Evolutionary conservation across 2,888 invertebrate species (phyloP), one percentile per base, ranked within the genome.

Genomic region (Timandra comae): DNA sequence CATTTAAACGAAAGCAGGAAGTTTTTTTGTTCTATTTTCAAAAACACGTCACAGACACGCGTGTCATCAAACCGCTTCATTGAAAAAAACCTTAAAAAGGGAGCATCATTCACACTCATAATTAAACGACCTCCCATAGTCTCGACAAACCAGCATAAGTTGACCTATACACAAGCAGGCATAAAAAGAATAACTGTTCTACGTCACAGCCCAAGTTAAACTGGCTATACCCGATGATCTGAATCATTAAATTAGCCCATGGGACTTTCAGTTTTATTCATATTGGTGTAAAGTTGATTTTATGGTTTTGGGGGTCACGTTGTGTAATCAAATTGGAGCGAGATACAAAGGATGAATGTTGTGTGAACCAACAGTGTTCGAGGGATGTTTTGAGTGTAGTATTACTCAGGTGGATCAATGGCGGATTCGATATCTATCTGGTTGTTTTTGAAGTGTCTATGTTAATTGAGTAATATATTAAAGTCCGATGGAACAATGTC

Each of bases 51-150:
- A 59, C 47, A 46, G 42, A 45, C 59, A 60, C 51, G 52, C 49
- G 49, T 56, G 57, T 58, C 61, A 50, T 56, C 53, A 52, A 50
- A 49, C 49, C 52, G 53, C 44, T 56, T 56, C 56, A 50, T 60
- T 56, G 51, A 68, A 75, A 76, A n/a, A 72, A 66, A 52, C 55
- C 51, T 51, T 57, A 50, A 72, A 73, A 66, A 67, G 61, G 57
- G 60, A 62, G 69, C 66, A 70, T 77, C 76, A 69, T 72, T 77
- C 75, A 72, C 77, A 75, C 79, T 76, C 70, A 75, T 79, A 79
- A 82, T 80, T 80, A 80, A 71, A 52, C 61, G 61, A 50, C 55
- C 61, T 48, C 66, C 63, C 57, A 59, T 57, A 59, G 66, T 56
- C 52, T 58, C 56, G 67, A 73, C 63, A 65, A 57, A 67, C 78